A percentile compares a stretch with the other conserved stretches of the same genome.
Conservation (phyloP, 2,888 invertebrate genomes). For the Toxonevra muliebris region DNA sequence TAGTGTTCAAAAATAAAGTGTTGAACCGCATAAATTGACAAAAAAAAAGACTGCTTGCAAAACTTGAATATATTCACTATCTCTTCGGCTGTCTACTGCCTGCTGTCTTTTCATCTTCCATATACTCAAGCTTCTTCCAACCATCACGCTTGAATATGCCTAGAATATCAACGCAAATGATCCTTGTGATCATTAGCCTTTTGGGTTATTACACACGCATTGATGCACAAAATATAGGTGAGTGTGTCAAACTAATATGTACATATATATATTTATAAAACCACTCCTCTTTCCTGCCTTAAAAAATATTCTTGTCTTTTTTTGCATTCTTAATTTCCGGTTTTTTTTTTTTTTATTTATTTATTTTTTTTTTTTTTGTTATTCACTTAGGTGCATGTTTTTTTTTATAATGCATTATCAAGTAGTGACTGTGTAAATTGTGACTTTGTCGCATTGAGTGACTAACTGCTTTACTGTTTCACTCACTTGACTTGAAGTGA, state of each 20-base stretch:
- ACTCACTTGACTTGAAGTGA: neutral
- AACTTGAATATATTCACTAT: slow-evolving; percentile 14
- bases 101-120: slow-evolving; percentile 5
- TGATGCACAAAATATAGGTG: slow-evolving; percentile 63
- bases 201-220: slow-evolving; percentile 48
- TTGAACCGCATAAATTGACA: slow-evolving; percentile 5
- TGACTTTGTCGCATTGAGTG: neutral
- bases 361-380: too few species aligned
- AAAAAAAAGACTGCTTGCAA: slow-evolving; percentile 12
- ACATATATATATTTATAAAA: slow-evolving; percentile 18
- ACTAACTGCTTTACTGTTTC: neutral
- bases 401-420: neutral
- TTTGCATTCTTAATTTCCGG: too few species aligned
- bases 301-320: neutral
- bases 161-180: slow-evolving; percentile 43
- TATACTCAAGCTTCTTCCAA: slow-evolving; percentile 13
- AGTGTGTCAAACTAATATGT: slow-evolving; percentile 51
- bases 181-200: slow-evolving; percentile 46
- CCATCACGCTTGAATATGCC: slow-evolving; percentile 35
- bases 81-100: too few species aligned
- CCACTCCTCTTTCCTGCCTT: neutral
- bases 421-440: neutral
- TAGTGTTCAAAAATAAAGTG: slow-evolving; percentile 5
- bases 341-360: too few species aligned
- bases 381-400: neutral